Evolutionary conservation across 2,888 invertebrate genomes (phyloP).

Genomic region (Pteria penguin): DNA sequence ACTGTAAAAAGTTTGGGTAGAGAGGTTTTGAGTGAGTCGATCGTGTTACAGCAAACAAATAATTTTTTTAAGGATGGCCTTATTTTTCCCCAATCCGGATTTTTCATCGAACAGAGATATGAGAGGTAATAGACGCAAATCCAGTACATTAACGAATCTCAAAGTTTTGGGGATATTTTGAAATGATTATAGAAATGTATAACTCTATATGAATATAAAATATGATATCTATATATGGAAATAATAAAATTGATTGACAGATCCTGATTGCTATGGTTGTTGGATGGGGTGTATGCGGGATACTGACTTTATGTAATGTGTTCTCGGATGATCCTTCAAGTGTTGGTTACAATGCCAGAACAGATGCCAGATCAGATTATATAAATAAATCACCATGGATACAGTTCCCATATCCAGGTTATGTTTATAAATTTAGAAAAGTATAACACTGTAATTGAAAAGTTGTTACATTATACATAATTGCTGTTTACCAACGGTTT

Average conservation of each 20-base stretch:
- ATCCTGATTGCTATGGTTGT: slow-evolving; percentile 66
- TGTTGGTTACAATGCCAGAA: slow-evolving; percentile 68
- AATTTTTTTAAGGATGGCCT: too few species aligned
- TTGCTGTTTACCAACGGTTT: background rate
- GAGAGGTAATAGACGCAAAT: background rate
- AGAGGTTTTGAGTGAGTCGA: too few species aligned
- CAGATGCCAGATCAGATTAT: slow-evolving; percentile 65
- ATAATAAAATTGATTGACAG: slow-evolving; percentile 41
- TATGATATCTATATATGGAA: too few species aligned
- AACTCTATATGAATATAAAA: background rate
- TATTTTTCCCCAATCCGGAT: too few species aligned
- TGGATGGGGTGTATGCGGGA: slow-evolving; percentile 68
- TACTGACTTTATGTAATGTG: slow-evolving; percentile 63
- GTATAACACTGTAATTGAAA: too few species aligned
- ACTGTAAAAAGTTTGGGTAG: too few species aligned
- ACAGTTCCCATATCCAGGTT: slow-evolving; percentile 83
- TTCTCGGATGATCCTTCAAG: slow-evolving; percentile 79
- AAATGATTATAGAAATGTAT: background rate
- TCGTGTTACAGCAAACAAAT: too few species aligned
- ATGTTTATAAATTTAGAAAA: too few species aligned
- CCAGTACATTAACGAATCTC: background rate
- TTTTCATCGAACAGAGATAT: too few species aligned
- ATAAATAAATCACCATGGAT: slow-evolving; percentile 70
- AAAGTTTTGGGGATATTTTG: background rate
- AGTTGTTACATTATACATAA: background rate